phyloP scores from a whole-genome alignment of 2,888 invertebrate genomes.

The Pheosia tremula region DNA sequence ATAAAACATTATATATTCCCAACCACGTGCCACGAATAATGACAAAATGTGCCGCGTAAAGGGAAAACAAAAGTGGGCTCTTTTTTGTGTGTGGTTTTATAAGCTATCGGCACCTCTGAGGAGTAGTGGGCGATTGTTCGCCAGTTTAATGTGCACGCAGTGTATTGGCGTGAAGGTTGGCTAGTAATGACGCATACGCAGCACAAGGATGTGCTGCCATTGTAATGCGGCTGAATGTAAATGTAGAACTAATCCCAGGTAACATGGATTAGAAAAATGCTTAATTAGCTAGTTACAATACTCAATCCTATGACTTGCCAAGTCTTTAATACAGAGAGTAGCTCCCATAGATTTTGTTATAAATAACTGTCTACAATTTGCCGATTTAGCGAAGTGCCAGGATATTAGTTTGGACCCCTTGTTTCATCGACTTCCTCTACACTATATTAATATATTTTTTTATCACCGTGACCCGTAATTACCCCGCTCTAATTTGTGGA shows the following conservation, averaged over 20 bases:
- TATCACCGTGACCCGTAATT: conserved; percentile 66
- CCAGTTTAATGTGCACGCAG: conserved; percentile 47
- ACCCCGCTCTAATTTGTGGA: conserved; percentile 66
- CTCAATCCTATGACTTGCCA: too few species aligned
- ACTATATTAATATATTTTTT: conserved; percentile 53
- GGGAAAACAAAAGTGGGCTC: conserved; percentile 72
- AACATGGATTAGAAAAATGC: too few species aligned
- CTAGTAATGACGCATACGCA: conserved; percentile 37
- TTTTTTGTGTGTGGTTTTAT: conserved; percentile 63
- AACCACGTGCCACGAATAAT: conserved; percentile 79
- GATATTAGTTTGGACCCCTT: neutral
- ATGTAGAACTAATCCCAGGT: neutral
- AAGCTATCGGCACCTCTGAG: conserved; percentile 70
- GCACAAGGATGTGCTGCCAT: conserved; percentile 19
- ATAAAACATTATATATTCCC: conserved; percentile 83
- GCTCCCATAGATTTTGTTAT: too few species aligned
- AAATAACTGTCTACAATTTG: neutral
- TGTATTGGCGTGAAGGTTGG: conserved; percentile 34
- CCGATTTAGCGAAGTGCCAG: neutral
- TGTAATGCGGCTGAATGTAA: conserved; percentile 8
- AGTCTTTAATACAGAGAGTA: too few species aligned
- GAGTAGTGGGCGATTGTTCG: conserved; percentile 46
- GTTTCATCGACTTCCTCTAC: conserved; percentile 58
- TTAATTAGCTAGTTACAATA: neutral
- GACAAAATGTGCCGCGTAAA: conserved; percentile 70